phyloP scores from a whole-genome alignment of 2,888 invertebrate species.

The Drosophila lacicola region DNA sequence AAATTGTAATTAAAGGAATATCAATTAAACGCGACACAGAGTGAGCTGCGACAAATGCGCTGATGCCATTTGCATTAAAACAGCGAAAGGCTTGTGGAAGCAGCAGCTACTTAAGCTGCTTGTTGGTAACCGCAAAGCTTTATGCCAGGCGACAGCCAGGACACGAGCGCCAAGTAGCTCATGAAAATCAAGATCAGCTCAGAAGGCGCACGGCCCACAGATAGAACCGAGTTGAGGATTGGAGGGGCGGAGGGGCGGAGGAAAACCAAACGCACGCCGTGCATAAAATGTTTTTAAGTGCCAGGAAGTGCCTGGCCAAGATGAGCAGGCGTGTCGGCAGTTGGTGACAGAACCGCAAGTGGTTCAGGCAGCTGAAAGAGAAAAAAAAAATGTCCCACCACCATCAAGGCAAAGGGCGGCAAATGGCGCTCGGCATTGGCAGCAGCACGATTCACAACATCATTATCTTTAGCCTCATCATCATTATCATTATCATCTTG shows the following conservation, averaged over 20 bases:
- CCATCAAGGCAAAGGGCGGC: slow-evolving; percentile 15
- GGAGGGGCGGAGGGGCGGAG: not conserved
- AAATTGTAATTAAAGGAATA: slow-evolving; percentile 29
- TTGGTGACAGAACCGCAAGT: slow-evolving; percentile 27
- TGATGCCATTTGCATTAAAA: slow-evolving; percentile 35
- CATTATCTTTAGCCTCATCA: slow-evolving; percentile 9
- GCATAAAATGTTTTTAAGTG: slow-evolving; percentile 66
- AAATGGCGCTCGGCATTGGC: slow-evolving; percentile 20
- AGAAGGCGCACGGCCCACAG: slow-evolving; percentile 13
- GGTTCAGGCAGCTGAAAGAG: not conserved
- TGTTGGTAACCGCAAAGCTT: slow-evolving; percentile 53
- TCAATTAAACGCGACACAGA: slow-evolving; percentile 32
- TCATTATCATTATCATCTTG: slow-evolving; percentile 23
- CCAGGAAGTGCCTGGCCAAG: slow-evolving; percentile 31
- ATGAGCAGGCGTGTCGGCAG: slow-evolving; percentile 1
- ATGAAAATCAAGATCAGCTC: slow-evolving; percentile 64
- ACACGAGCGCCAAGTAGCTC: slow-evolving; percentile 52
- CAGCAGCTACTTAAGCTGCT: slow-evolving; percentile 55
- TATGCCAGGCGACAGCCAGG: slow-evolving; percentile 35
- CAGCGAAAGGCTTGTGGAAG: not conserved
- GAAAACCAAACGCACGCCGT: slow-evolving; percentile 29
- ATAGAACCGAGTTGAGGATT: too few relatives aligned
- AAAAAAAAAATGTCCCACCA: not conserved
- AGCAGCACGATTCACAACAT: slow-evolving; percentile 4
- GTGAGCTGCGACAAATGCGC: slow-evolving; percentile 15